Evolutionary conservation across 2,113 vertebrate genomes (phyloP).

Genomic region (Mesoclemmys tuberculata): DNA sequence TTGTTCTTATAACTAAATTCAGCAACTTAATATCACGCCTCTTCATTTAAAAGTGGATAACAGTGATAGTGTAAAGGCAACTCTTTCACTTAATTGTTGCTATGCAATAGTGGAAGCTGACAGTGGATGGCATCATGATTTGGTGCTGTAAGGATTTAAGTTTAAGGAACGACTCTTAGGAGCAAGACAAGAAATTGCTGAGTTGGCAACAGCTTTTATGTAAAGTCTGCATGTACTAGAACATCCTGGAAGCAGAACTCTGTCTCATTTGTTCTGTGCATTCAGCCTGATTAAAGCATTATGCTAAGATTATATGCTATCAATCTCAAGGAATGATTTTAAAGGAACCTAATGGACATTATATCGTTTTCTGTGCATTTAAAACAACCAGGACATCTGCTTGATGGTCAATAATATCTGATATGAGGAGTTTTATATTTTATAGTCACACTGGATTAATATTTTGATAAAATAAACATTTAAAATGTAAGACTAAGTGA

Average conservation of each 20-base stretch:
- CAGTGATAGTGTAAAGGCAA: background rate
- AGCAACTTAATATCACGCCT: background rate
- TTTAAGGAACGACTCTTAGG: background rate
- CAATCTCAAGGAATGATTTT: slow-evolving; percentile 1
- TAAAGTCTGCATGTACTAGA: background rate
- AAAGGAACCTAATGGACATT: slow-evolving; percentile 1
- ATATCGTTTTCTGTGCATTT: background rate
- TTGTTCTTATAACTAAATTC: background rate
- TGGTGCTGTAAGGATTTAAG: background rate
- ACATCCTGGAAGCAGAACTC: background rate
- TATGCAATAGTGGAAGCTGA: background rate
- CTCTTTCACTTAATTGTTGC: background rate
- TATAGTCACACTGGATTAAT: slow-evolving; percentile 40
- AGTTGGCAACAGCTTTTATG: background rate
- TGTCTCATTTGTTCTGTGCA: background rate
- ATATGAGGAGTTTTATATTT: slow-evolving; percentile 1
- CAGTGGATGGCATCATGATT: background rate
- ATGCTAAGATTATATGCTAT: background rate
- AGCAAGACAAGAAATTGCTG: background rate
- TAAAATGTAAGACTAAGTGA: slow-evolving; percentile 12
- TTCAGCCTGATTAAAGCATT: background rate
- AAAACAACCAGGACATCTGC: slow-evolving; percentile 9
- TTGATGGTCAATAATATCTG: slow-evolving; percentile 23
- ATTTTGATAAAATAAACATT: slow-evolving; percentile 28
- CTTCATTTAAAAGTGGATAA: background rate